These are phyloP conservation scores for Sitta europaea DNA, from an alignment of 2,113 vertebrate species.

Conservation along the genomic window DNA sequence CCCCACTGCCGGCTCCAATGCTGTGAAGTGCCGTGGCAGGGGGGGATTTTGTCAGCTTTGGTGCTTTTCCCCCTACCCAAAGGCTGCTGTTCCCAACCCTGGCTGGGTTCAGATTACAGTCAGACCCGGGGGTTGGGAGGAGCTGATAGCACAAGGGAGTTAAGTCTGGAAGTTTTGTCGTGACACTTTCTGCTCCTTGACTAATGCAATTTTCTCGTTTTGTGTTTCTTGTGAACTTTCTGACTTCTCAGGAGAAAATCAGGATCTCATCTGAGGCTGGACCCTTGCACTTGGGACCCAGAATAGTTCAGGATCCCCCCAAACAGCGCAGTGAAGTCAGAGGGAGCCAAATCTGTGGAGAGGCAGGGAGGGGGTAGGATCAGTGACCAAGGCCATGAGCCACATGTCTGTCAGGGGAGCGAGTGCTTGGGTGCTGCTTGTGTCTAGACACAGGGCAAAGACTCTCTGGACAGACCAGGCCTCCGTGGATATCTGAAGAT, in stretches of 20 bases:
- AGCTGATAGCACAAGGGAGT: fast-evolving
- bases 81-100: not conserved
- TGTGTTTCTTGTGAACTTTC: not conserved
- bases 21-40: not conserved
- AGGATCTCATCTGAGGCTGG: not conserved
- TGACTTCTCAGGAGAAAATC: not conserved
- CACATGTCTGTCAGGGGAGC: not conserved
- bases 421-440: not conserved
- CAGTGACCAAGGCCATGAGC: not conserved
- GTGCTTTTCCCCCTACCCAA: not conserved
- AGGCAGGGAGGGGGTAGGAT: not conserved
- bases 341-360: not conserved
- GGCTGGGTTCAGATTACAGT: not conserved
- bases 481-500: not conserved
- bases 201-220: not conserved
- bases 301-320: not conserved
- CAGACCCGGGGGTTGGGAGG: fast-evolving
- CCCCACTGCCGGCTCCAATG: fast-evolving
- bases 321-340: not conserved
- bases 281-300: not conserved
- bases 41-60: not conserved
- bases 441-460: not conserved
- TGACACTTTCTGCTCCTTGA: not conserved
- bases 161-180: not conserved
- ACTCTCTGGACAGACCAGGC: not conserved